Evolutionary conservation across 2,888 invertebrate genomes (phyloP), one percentile per base, ranked within the genome.

Genomic region (Drosophila meridiana): DNA sequence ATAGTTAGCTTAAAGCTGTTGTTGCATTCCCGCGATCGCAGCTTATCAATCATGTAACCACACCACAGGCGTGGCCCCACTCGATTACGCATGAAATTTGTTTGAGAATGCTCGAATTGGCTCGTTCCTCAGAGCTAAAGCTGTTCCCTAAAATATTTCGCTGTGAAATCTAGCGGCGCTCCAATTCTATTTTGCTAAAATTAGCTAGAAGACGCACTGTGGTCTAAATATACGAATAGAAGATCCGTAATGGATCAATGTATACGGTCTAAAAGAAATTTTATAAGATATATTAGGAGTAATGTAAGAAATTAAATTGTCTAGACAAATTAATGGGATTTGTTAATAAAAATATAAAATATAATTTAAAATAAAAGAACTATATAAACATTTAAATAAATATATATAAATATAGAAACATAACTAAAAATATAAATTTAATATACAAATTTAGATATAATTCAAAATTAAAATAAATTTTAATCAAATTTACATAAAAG

Each of bases 121-220:
- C 14, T 20, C 20, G 20, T 20, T 52, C 52, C 20, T 34, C 50
- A 3, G 13, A 13, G 20, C 47, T 67, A 50, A 43, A 50, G 42
- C 59, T 62, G 43, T 40, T 56, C 48, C 42, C 26, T 50, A 38
- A 42, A 42, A 55, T n/a, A 60, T 48, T 57, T 58, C 40, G 32
- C 43, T 11, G 26, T 65, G 13, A 63, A 69, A 56, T 67, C 56
- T 63, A 28, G 4, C 30, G 68, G 82, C 34, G 82, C 73, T 79
- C 79, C 60, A 82, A 78, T 79, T 79, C 68, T 53, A n/a, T 36
- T 55, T 52, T 30, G 60, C 82, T 78, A 78, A 77, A 81, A 73
- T 77, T 78, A 78, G 82, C 78, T 28, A 26, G 20, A 34, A 40
- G 45, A 36, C 45, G 65, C 70, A 76, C 66, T 20, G 66, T 61